A percentile compares a stretch with the other conserved stretches of the same genome.
Conservation (phyloP, 1,140 invertebrate species). For the Drosophila busckii region DNA sequence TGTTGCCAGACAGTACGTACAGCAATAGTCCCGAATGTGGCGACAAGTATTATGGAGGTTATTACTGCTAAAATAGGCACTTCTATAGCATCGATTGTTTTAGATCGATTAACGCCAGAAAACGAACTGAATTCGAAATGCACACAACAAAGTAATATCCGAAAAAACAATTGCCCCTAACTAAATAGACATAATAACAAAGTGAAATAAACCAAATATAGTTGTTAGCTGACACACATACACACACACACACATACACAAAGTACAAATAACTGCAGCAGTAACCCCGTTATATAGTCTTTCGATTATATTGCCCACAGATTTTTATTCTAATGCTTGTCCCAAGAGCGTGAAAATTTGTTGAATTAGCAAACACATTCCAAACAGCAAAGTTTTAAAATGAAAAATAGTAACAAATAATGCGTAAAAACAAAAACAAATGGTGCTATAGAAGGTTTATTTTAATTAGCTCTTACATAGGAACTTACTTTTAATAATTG, state of each 20-base stretch:
- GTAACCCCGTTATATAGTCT: no score
- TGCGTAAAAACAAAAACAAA: conserved; percentile 75
- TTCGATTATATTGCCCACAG: no score
- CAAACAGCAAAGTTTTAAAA: conserved; percentile 73
- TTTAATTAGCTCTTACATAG: conserved; percentile 71
- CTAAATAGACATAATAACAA: conserved; percentile 20
- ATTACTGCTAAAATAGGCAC: conserved; percentile 79
- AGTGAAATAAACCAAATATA: conserved; percentile 71
- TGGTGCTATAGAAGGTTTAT: conserved; percentile 79
- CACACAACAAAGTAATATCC: conserved; percentile 16
- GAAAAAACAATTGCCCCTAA: conserved; percentile 23
- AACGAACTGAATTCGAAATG: conserved; percentile 7
- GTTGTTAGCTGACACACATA: conserved; percentile 38
- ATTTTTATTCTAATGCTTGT: no score
- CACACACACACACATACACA: conserved; percentile 31
- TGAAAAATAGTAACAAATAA: conserved; percentile 35
- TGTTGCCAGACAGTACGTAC: conserved; percentile 78
- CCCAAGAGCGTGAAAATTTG: no score
- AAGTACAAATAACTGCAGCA: conserved; percentile 76
- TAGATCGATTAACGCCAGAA: conserved; percentile 44
- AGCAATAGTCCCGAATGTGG: conserved; percentile 68
- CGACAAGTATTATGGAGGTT: conserved; percentile 69
- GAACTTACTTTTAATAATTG: conserved; percentile 45
- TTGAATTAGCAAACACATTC: conserved; percentile 70
- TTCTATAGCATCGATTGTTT: conserved; percentile 79